phyloP scores from a whole-genome alignment of 2,888 invertebrate species.

The Pseudeuparius sepicola region DNA sequence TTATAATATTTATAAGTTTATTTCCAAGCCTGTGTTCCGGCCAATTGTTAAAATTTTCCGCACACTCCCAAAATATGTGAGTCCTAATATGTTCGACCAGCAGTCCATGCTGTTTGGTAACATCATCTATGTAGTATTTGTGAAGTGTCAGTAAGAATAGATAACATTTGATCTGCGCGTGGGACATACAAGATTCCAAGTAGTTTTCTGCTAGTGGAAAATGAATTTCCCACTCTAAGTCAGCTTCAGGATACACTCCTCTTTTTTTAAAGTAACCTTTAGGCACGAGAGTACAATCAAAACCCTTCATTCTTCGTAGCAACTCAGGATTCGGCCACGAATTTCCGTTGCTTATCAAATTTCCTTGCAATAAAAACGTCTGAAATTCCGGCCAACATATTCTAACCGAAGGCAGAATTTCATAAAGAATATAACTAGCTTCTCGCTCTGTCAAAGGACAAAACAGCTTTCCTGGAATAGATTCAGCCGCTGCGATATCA shows the following conservation, averaged over 20 bases:
- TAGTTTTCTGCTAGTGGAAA: conserved; percentile 70
- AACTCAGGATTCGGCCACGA: conserved; percentile 62
- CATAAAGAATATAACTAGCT: too few relatives aligned
- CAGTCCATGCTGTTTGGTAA: conserved; percentile 53
- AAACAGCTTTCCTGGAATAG: conserved; percentile 58
- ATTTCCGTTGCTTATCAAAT: conserved; percentile 48
- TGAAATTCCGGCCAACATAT: conserved; percentile 63
- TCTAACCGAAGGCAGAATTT: conserved; percentile 60
- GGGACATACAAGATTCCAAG: conserved; percentile 60
- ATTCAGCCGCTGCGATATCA: conserved; percentile 46
- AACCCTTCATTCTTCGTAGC: conserved; percentile 53
- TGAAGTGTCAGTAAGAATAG: conserved; percentile 58
- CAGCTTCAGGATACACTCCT: conserved; percentile 32
- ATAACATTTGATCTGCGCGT: conserved; percentile 61
- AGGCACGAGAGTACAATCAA: conserved; percentile 62
- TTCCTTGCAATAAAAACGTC: conserved; percentile 61
- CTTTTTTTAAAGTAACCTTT: conserved; percentile 56
- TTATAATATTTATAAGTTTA: conserved; percentile 52
- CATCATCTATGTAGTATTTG: conserved; percentile 61
- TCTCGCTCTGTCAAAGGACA: conserved; percentile 38
- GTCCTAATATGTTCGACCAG: conserved; percentile 62
- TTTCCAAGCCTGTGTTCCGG: conserved; percentile 64
- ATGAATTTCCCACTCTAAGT: conserved; percentile 67
- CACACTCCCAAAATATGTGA: conserved; percentile 69
- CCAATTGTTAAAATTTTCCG: conserved; percentile 61